phyloP scores from a whole-genome alignment of 30 jellyfish, hydroid and myxozoan species.

The Aurelia aurita region DNA sequence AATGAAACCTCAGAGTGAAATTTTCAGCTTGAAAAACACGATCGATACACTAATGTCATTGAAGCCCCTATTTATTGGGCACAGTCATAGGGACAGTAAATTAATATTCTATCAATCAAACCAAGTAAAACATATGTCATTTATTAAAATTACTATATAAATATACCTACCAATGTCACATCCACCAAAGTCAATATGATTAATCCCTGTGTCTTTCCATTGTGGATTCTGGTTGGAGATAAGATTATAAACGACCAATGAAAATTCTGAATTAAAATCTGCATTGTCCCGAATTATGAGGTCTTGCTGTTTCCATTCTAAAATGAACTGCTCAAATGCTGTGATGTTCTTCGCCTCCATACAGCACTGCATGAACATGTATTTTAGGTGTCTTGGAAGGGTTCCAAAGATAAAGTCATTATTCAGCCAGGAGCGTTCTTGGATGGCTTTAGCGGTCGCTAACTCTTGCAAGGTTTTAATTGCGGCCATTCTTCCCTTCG shows the following conservation, averaged over 20 bases:
- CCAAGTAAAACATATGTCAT: too few relatives aligned
- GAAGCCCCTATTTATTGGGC: too few relatives aligned
- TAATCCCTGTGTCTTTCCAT: conserved; percentile 7
- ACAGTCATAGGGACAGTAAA: too few relatives aligned
- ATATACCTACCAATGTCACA: conserved; percentile 31
- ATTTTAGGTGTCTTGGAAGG: not conserved
- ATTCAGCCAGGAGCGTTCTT: conserved; percentile 31
- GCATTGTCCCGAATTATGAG: not conserved
- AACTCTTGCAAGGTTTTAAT: not conserved
- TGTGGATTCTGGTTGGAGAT: not conserved
- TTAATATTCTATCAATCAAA: too few relatives aligned
- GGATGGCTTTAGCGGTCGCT: conserved; percentile 26
- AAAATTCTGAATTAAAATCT: not conserved
- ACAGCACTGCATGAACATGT: conserved; percentile 8
- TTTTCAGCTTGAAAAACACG: too few relatives aligned
- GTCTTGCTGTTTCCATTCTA: not conserved
- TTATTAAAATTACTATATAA: too few relatives aligned
- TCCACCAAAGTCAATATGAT: conserved; percentile 4
- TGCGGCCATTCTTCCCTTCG: too few relatives aligned
- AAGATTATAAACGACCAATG: too few relatives aligned
- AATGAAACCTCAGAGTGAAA: too few relatives aligned
- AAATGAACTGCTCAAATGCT: conserved; percentile 12
- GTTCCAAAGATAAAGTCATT: not conserved
- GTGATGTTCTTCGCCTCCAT: conserved; percentile 8
- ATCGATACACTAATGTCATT: too few relatives aligned